These are phyloP conservation scores for Drosophila niveifrons DNA, from an alignment of 2,888 invertebrate genomes.

Conservation along the genomic window DNA sequence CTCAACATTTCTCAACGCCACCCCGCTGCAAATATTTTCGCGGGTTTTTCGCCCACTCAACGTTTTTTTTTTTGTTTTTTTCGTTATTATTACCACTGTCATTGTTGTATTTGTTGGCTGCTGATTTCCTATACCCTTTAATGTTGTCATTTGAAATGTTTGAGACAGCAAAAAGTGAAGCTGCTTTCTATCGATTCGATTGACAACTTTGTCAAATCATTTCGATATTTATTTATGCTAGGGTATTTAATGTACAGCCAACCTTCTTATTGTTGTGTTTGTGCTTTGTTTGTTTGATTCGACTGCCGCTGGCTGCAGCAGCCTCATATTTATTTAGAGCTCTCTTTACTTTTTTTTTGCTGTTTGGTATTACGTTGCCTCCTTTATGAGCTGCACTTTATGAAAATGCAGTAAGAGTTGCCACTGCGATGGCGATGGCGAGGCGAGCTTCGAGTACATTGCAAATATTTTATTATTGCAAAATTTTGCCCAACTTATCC, in stretches of 20 bases:
- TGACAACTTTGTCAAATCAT: background rate
- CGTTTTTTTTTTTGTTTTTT: too few species aligned
- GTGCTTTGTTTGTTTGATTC: conserved; percentile 68
- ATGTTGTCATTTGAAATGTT: background rate
- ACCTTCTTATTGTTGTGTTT: conserved; percentile 10
- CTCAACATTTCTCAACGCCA: conserved; percentile 82
- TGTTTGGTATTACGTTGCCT: conserved; percentile 39
- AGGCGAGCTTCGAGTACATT: conserved; percentile 72
- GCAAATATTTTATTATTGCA: conserved; percentile 83
- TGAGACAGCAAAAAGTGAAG: background rate
- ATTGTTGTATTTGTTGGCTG: conserved; percentile 13
- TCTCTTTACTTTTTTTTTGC: conserved; percentile 55
- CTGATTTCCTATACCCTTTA: conserved; percentile 16
- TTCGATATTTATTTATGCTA: background rate
- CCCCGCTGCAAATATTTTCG: conserved; percentile 82
- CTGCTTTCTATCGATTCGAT: background rate
- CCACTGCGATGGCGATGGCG: conserved; percentile 35
- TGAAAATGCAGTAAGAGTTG: conserved; percentile 71
- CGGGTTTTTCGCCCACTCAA: conserved; percentile 62
- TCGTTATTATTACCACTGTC: conserved; percentile 64
- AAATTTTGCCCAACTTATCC: conserved; percentile 81
- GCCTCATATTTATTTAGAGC: conserved; percentile 78
- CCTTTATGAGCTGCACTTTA: conserved; percentile 78
- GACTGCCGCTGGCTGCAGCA: conserved; percentile 56
- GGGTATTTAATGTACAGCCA: background rate